Evolutionary conservation across 2,797 vertebrate species (phyloP).

Genomic region (Sarcophilus harrisii): DNA sequence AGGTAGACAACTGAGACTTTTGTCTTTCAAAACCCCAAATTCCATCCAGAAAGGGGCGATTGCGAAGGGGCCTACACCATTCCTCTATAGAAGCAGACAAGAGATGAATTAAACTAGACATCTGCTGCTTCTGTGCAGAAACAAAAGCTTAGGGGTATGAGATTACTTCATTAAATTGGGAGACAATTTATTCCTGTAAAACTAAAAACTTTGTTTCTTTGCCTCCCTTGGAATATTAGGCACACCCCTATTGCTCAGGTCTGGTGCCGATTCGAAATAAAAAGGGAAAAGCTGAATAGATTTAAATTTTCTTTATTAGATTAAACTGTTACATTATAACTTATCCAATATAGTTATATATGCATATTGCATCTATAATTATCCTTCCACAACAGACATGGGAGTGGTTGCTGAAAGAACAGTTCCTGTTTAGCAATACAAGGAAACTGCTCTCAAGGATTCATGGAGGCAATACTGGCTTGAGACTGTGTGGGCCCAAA

Average conservation of each 20-base stretch:
- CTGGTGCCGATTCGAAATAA: not conserved
- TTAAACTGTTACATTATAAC: conserved; percentile 70
- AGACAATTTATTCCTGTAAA: not conserved
- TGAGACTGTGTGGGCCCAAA: conserved; percentile 5
- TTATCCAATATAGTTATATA: conserved; percentile 69
- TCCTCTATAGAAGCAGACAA: not conserved
- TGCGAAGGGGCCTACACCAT: not conserved
- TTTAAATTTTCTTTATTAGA: conserved; percentile 74
- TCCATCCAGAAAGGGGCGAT: not conserved
- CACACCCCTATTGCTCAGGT: not conserved
- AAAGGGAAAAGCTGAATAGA: conserved; percentile 8
- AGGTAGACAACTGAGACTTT: not conserved
- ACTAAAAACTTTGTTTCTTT: not conserved
- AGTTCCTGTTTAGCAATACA: conserved; percentile 51
- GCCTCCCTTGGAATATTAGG: not conserved
- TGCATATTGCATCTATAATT: conserved; percentile 71
- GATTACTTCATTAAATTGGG: not conserved
- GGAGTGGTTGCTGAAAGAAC: conserved; percentile 16
- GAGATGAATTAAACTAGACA: not conserved
- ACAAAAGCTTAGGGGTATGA: not conserved
- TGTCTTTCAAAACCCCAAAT: not conserved
- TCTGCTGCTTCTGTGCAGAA: not conserved
- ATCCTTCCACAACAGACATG: conserved; percentile 58
- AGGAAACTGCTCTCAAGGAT: conserved; percentile 22
- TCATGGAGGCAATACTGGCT: not conserved